Conservation (phyloP, 2,113 vertebrate genomes). For the Struthio camelus region DNA sequence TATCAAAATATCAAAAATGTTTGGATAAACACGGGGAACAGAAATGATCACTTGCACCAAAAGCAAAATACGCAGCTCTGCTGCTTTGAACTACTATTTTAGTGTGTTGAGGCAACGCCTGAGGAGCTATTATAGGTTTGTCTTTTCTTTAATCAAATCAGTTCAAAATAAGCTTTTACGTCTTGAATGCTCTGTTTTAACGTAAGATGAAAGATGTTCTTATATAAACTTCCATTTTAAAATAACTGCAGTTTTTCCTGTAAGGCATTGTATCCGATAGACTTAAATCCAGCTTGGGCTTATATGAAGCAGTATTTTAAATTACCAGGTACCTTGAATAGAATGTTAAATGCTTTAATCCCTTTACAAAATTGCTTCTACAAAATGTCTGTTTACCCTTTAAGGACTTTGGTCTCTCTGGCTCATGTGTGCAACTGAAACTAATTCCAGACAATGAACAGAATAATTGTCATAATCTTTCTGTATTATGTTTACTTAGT, state of each 20-base stretch:
- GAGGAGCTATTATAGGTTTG: not conserved
- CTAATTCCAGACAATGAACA: not conserved
- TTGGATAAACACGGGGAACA: slow-evolving; percentile 7
- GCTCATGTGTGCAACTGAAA: not conserved
- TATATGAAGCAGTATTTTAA: not conserved
- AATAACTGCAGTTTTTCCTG: not conserved
- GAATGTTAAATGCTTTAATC: not conserved
- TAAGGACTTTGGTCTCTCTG: not conserved
- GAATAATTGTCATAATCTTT: not conserved
- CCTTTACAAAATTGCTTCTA: not conserved
- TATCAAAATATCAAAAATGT: not conserved
- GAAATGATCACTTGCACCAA: not conserved
- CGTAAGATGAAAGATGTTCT: slow-evolving; percentile 2
- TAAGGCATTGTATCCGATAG: not conserved
- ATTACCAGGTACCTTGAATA: not conserved
- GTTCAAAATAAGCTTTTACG: slow-evolving; percentile 1
- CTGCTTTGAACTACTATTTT: slow-evolving; percentile 32
- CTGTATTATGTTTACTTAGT: not conserved
- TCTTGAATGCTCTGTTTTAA: not conserved
- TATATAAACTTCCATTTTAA: slow-evolving; percentile 28
- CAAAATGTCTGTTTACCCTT: not conserved
- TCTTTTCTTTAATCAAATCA: not conserved
- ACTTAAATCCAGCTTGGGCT: not conserved
- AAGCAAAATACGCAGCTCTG: slow-evolving; percentile 1
- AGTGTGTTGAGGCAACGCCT: not conserved